Percentiles rank a stretch among this genome's conserved stretches.
phyloP scores from a whole-genome alignment of 2,888 invertebrate genomes.

The Eupsilia transversa region DNA sequence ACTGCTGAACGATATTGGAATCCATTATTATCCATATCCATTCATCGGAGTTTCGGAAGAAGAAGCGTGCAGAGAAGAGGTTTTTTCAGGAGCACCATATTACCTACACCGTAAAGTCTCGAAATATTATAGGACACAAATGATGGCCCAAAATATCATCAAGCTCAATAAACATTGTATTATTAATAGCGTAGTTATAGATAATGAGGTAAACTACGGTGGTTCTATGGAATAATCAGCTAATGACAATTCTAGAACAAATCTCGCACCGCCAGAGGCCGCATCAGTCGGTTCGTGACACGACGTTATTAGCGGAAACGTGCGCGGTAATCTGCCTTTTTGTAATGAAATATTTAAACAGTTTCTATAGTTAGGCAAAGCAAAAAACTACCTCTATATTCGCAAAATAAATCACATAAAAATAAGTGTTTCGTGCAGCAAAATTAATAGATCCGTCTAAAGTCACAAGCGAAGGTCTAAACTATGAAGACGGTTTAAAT shows the following conservation, averaged over 20 bases:
- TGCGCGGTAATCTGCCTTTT: constrained; percentile 53
- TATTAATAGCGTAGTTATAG: constrained; percentile 9
- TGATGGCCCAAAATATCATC: neutral
- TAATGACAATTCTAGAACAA: constrained; percentile 42
- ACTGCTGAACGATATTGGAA: neutral
- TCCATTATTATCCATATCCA: too few relatives aligned
- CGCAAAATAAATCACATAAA: constrained; percentile 50
- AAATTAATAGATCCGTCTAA: constrained; percentile 20
- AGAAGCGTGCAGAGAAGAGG: neutral
- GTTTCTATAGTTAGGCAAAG: constrained; percentile 42
- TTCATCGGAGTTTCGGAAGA: constrained; percentile 1
- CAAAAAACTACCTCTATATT: constrained; percentile 42
- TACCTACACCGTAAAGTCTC: neutral
- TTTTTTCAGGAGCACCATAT: neutral
- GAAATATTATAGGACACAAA: neutral
- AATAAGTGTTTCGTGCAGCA: constrained; percentile 38
- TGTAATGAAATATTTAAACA: constrained; percentile 57
- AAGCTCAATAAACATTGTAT: neutral
- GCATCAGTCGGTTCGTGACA: constrained; percentile 75
- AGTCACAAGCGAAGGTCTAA: constrained; percentile 13
- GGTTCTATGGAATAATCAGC: constrained; percentile 34
- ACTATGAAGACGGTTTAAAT: neutral
- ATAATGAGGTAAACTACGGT: constrained; percentile 16
- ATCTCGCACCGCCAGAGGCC: constrained; percentile 60
- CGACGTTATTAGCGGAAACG: constrained; percentile 73